Evolutionary conservation across 2,797 vertebrate species (phyloP).

Genomic region (Buceros bicornis): DNA sequence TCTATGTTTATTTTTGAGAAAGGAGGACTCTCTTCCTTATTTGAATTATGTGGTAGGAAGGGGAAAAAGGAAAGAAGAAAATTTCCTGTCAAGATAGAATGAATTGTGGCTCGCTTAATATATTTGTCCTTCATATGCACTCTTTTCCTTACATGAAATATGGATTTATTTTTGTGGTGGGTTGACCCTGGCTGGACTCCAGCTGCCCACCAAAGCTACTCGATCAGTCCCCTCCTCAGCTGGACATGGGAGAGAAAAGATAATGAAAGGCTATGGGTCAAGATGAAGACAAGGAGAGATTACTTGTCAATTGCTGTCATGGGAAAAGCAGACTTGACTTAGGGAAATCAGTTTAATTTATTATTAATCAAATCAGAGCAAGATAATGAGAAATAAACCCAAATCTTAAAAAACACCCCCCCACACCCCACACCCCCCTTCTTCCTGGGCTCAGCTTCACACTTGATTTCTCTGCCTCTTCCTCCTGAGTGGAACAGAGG

Average conservation of each 20-base stretch:
- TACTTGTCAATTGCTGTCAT: not conserved
- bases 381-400: not conserved
- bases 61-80: not conserved
- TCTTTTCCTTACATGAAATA: not conserved
- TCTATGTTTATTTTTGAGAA: not conserved
- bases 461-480: not conserved
- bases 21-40: not conserved
- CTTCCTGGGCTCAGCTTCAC: not conserved
- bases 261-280: not conserved
- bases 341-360: not conserved
- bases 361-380: not conserved
- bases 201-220: not conserved
- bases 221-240: not conserved
- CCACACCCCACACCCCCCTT: no score
- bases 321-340: not conserved
- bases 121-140: not conserved
- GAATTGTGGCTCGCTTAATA: fast-evolving
- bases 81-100: not conserved
- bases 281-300: not conserved
- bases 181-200: not conserved
- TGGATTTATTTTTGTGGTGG: not conserved
- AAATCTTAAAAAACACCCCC: not conserved
- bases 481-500: fast-evolving
- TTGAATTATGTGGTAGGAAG: not conserved
- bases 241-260: not conserved